phyloP scores from a whole-genome alignment of 2,797 vertebrate genomes.

The Cetoscarus ocellatus region DNA sequence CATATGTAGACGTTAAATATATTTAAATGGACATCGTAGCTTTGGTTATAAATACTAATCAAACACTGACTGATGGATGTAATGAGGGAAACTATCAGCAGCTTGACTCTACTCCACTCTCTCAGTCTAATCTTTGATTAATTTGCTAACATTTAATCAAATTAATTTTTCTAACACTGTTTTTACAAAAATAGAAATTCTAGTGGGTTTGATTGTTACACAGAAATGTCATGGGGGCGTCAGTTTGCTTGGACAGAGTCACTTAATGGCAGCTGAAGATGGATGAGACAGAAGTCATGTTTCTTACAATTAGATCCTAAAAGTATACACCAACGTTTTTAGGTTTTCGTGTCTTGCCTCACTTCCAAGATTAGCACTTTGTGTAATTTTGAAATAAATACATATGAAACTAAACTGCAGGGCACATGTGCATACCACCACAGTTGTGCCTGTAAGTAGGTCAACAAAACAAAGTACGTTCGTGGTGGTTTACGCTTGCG shows the following conservation, averaged over 20 bases:
- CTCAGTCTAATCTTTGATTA: constrained; percentile 46
- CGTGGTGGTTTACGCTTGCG: too few relatives aligned
- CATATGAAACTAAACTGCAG: too few relatives aligned
- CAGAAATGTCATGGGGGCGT: constrained; percentile 13
- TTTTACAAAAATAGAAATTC: constrained; percentile 55
- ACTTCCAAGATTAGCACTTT: too few relatives aligned
- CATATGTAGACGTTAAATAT: neutral
- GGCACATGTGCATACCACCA: too few relatives aligned
- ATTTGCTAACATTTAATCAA: constrained; percentile 28
- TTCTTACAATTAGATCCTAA: too few relatives aligned
- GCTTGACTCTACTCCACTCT: neutral
- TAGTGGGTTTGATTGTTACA: constrained; percentile 15
- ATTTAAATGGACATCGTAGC: constrained; percentile 11
- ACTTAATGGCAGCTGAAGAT: neutral
- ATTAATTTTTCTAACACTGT: constrained; percentile 8
- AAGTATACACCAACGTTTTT: too few relatives aligned
- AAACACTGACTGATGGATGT: constrained; percentile 9
- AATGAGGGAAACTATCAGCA: constrained; percentile 20
- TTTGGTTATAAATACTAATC: constrained; percentile 45
- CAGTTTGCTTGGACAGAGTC: constrained; percentile 9
- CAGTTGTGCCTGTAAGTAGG: too few relatives aligned
- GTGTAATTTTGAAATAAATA: too few relatives aligned
- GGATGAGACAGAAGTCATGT: neutral
- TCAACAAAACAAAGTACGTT: too few relatives aligned
- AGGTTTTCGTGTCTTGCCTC: too few relatives aligned